These are phyloP conservation scores for Grallaria varia DNA, from an alignment of 2,113 vertebrate genomes.

Conservation along the genomic window DNA sequence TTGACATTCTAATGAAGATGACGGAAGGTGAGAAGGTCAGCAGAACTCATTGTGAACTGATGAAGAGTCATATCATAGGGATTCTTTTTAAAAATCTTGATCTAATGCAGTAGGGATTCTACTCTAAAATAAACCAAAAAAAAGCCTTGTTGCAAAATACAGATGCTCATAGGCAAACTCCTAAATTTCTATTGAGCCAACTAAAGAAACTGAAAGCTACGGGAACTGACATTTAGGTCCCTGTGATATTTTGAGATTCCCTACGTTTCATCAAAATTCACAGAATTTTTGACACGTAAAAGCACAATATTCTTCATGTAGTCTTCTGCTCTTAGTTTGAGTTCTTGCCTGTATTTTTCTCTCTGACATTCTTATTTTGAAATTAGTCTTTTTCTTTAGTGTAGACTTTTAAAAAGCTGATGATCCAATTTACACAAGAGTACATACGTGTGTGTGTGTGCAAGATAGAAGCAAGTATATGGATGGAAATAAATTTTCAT, in stretches of 20 bases:
- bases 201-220: not conserved
- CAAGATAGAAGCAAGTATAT: not conserved
- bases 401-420: not conserved
- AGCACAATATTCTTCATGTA: not conserved
- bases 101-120: not conserved
- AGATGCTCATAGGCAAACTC: not conserved
- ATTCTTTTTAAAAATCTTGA: not conserved
- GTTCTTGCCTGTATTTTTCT: not conserved
- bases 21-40: conserved; percentile 25
- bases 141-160: not conserved
- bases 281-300: not conserved
- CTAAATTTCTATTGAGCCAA: not conserved
- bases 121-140: not conserved
- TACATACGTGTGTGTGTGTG: not conserved
- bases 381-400: not conserved
- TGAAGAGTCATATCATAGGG: not conserved
- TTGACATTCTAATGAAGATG: conserved; percentile 1
- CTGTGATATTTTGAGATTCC: not conserved
- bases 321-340: not conserved
- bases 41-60: not conserved
- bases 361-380: not conserved
- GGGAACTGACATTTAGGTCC: not conserved
- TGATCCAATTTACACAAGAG: not conserved
- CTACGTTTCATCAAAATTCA: not conserved
- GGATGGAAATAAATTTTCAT: not conserved